Percentiles rank a stretch among this genome's conserved stretches.
Conservation (phyloP, 2,113 vertebrate species). For the Eolophus roseicapilla region DNA sequence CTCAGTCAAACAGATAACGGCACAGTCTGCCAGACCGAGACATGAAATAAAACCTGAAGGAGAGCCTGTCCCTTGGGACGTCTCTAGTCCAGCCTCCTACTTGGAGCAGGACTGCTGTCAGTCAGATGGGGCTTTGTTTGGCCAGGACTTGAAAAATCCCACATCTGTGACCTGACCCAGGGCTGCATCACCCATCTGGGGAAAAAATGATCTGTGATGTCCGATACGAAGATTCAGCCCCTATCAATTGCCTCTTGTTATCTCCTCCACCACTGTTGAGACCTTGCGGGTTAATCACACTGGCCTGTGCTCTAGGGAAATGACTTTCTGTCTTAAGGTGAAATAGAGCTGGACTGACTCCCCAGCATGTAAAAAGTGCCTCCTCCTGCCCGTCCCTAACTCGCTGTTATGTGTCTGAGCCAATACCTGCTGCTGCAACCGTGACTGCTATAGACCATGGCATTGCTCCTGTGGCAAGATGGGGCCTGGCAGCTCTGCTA, state of each 20-base stretch:
- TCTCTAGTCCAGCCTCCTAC: neutral
- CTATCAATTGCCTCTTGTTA: rapidly evolving
- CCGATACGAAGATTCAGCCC: neutral
- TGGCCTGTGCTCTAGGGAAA: neutral
- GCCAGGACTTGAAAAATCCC: neutral
- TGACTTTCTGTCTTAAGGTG: neutral
- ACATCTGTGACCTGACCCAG: neutral
- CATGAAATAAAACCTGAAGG: neutral
- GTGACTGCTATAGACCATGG: rapidly evolving
- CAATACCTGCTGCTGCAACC: neutral
- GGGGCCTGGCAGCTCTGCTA: neutral
- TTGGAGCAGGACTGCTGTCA: neutral
- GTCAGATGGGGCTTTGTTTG: neutral
- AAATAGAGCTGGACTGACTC: neutral
- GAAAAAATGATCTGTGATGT: neutral
- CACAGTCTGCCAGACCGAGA: neutral
- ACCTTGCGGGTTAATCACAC: neutral
- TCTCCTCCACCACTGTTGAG: neutral
- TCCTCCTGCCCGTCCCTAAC: neutral
- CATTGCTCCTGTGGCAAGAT: neutral
- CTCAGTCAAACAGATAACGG: neutral
- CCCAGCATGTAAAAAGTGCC: neutral
- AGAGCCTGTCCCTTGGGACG: neutral
- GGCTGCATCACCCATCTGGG: rapidly evolving
- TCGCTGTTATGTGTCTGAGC: rapidly evolving